Percentiles rank a stretch among this genome's conserved stretches.
Conservation (phyloP, 2,797 vertebrate genomes). For the Cyclopterus lumpus region DNA sequence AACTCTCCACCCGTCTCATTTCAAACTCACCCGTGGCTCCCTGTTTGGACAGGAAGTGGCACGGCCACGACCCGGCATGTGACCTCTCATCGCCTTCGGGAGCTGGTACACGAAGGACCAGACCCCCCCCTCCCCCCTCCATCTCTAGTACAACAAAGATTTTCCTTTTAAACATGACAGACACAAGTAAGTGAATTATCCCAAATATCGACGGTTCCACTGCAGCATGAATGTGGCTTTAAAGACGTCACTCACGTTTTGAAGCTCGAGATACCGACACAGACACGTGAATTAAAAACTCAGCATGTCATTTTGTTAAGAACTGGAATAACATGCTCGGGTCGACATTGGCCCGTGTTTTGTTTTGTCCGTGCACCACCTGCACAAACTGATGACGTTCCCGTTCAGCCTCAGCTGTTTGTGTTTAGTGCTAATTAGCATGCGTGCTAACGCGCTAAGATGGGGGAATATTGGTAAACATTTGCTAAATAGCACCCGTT, state of each 20-base stretch:
- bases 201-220: background rate
- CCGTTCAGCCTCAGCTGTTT: background rate
- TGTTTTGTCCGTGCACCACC: background rate
- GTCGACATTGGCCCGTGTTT: background rate
- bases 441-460: background rate
- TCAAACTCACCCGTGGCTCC: background rate
- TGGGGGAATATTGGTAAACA: background rate
- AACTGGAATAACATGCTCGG: background rate
- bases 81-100: slow-evolving; percentile 7
- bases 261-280: too few relatives aligned
- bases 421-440: slow-evolving; percentile 1
- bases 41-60: slow-evolving; percentile 5
- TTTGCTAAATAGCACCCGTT: background rate
- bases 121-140: background rate
- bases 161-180: too few relatives aligned
- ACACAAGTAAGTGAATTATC: background rate
- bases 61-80: background rate
- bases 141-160: too few relatives aligned
- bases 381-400: background rate
- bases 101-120: slow-evolving; percentile 14
- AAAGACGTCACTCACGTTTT: too few relatives aligned
- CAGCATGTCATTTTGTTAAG: too few relatives aligned
- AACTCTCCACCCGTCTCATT: background rate
- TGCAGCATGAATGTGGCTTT: too few relatives aligned
- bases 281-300: too few relatives aligned